Percentiles rank a stretch among this genome's conserved stretches.
These are phyloP conservation scores for Sisyra terminalis DNA, from an alignment of 2,888 invertebrate species.

Conservation along the genomic window DNA sequence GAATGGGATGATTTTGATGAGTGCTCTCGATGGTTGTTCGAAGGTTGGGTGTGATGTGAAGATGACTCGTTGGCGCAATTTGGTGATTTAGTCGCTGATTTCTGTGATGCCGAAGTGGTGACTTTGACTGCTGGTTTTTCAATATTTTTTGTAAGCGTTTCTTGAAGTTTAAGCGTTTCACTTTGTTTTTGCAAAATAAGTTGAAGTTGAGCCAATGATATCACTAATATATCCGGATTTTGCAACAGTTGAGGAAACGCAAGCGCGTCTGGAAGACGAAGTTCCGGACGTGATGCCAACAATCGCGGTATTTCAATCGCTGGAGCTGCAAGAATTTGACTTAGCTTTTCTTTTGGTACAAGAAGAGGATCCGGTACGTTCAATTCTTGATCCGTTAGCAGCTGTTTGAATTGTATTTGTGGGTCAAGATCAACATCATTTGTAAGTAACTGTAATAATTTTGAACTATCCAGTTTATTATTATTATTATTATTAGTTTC, in stretches of 20 bases:
- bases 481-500: conserved; percentile 13
- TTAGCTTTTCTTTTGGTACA: conserved; percentile 59
- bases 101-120: conserved; percentile 18
- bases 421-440: conserved; percentile 39
- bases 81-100: conserved; percentile 9
- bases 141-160: conserved; percentile 16
- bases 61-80: conserved; percentile 1
- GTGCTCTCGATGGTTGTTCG: conserved; percentile 3
- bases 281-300: conserved; percentile 51
- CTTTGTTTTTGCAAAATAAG: conserved; percentile 39
- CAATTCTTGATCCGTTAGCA: conserved; percentile 47
- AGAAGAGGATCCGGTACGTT: conserved; percentile 68
- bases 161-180: conserved; percentile 18
- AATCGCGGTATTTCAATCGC: conserved; percentile 62
- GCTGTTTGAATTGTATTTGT: conserved; percentile 49
- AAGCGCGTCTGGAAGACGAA: conserved; percentile 56
- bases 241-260: conserved; percentile 53
- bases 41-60: not conserved
- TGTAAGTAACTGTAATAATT: conserved; percentile 28
- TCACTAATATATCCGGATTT: conserved; percentile 63
- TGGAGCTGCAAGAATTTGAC: conserved; percentile 52
- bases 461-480: conserved; percentile 22
- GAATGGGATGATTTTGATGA: conserved; percentile 8
- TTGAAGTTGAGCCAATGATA: conserved; percentile 58
- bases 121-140: conserved; percentile 13